Percentiles rank a stretch among this genome's conserved stretches.
phyloP scores from a whole-genome alignment of 2,888 invertebrate genomes.

The Blera fallax region DNA sequence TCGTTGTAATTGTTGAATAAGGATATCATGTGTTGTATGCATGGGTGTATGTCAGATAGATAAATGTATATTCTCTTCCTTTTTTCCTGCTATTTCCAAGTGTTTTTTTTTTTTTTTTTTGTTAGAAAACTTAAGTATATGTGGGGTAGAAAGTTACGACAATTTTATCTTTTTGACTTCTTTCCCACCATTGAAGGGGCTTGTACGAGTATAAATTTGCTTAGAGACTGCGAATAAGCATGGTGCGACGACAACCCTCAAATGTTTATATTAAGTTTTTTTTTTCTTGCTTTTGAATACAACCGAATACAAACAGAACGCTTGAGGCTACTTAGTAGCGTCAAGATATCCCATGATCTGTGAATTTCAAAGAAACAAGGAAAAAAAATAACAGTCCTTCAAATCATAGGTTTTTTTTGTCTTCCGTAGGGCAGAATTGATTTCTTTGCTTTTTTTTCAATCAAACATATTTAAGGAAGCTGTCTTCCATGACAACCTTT shows the following conservation, averaged over 20 bases:
- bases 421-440: conserved; percentile 2
- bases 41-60: neutral
- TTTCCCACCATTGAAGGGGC: neutral
- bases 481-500: conserved; percentile 7
- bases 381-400: neutral
- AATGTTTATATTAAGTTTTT: conserved; percentile 35
- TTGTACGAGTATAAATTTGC: neutral
- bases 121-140: conserved; percentile 31
- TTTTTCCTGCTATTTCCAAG: neutral
- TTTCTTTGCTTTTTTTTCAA: neutral
- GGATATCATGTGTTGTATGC: conserved; percentile 26
- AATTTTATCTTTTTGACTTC: conserved; percentile 46
- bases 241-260: conserved; percentile 25
- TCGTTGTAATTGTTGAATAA: conserved; percentile 55
- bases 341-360: conserved; percentile 22
- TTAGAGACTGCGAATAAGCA: neutral
- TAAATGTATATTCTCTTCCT: neutral
- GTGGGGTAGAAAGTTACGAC: conserved; percentile 43
- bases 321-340: conserved; percentile 41
- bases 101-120: neutral
- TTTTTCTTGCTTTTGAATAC: conserved; percentile 1
- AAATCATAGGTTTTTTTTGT: conserved; percentile 9
- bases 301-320: conserved; percentile 14
- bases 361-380: neutral
- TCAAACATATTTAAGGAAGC: conserved; percentile 19